Conservation (phyloP, 2,888 invertebrate species). For the Pseudococcus longispinus region DNA sequence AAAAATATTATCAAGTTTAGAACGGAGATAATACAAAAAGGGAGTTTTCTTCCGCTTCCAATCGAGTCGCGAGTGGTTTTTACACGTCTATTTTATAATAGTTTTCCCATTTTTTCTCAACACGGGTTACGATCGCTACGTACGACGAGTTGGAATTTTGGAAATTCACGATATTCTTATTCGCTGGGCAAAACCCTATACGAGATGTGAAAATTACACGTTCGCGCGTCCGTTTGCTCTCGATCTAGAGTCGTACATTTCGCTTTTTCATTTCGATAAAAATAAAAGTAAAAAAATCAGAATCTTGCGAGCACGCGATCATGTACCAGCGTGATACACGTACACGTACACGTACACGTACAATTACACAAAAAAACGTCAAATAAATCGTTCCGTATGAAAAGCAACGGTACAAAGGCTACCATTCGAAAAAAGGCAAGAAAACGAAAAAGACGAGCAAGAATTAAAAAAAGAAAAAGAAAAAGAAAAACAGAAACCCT, state of each 20-base stretch:
- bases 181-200: no score
- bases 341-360: background rate
- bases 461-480: background rate
- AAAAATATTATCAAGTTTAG: conserved; percentile 9
- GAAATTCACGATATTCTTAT: no score
- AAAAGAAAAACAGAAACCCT: background rate
- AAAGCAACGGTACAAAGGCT: background rate
- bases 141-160: no score
- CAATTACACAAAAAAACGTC: background rate
- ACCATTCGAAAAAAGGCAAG: background rate
- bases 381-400: background rate
- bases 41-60: background rate
- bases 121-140: no score
- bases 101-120: no score
- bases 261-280: no score
- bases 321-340: background rate
- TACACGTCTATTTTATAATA: background rate
- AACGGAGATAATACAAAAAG: background rate
- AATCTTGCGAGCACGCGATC: background rate
- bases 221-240: no score
- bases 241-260: no score
- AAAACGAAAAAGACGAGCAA: background rate
- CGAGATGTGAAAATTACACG: no score
- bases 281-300: no score
- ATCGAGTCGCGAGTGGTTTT: background rate